Evolutionary conservation across 2,113 vertebrate species (phyloP).

Genomic region (Panthera leo): DNA sequence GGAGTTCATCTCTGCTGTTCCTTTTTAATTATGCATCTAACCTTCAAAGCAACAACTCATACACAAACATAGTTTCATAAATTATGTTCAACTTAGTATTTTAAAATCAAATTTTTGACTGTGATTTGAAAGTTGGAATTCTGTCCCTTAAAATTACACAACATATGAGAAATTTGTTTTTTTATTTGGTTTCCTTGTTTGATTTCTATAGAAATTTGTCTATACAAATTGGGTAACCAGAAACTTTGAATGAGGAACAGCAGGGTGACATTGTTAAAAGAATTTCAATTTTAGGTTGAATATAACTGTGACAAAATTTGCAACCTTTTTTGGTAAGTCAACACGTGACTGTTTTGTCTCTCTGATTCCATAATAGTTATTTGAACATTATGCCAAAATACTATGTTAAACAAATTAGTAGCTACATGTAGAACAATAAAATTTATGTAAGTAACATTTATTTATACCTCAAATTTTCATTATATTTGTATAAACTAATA

Average conservation of each 20-base stretch:
- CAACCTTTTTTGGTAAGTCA: background rate
- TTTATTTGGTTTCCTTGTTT: background rate
- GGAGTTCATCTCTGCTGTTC: background rate
- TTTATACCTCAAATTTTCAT: background rate
- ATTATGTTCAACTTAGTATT: background rate
- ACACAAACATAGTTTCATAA: background rate
- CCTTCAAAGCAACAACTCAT: background rate
- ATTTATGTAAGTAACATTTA: background rate
- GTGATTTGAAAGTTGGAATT: background rate
- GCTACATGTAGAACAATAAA: background rate
- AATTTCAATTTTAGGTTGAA: background rate
- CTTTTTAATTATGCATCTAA: background rate
- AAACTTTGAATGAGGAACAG: background rate
- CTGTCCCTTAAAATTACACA: background rate
- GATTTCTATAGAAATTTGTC: background rate
- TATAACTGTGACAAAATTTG: background rate
- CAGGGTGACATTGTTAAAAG: background rate
- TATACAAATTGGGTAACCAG: background rate
- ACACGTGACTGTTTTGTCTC: background rate
- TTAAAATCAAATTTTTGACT: background rate
- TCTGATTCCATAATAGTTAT: background rate
- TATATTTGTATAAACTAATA: background rate
- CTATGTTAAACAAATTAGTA: background rate
- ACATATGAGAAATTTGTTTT: background rate
- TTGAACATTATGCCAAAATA: background rate